Evolutionary conservation across 2,797 vertebrate genomes (phyloP).

Genomic region (Clarias platycephalus): DNA sequence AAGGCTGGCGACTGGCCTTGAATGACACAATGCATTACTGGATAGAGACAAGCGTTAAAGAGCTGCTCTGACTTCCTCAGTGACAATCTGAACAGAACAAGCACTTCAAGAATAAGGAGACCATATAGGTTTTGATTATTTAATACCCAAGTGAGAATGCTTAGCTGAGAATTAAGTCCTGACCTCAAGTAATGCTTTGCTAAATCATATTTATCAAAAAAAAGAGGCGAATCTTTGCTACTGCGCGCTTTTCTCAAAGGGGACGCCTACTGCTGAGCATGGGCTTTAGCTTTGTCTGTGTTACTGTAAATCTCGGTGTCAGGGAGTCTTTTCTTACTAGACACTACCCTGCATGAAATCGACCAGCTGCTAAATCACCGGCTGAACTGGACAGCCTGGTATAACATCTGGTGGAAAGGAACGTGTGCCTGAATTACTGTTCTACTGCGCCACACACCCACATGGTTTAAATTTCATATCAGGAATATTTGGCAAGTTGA

Average conservation of each 20-base stretch:
- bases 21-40: slow-evolving; percentile 23
- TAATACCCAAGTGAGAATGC: not conserved
- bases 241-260: not conserved
- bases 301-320: not conserved
- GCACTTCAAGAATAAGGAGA: not conserved
- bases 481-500: no score
- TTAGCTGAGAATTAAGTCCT: not conserved
- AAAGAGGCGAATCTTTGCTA: not conserved
- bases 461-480: not conserved
- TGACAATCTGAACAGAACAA: not conserved
- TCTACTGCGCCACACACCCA: not conserved
- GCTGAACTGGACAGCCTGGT: not conserved
- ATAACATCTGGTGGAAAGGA: not conserved
- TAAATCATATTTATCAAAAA: not conserved
- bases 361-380: not conserved
- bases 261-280: not conserved
- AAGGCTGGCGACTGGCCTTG: slow-evolving; percentile 55
- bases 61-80: slow-evolving; percentile 23
- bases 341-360: not conserved
- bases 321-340: not conserved
- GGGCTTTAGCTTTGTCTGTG: not conserved
- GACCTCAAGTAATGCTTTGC: not conserved
- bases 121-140: not conserved
- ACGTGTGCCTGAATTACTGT: not conserved
- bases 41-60: slow-evolving; percentile 27